A percentile compares a stretch with the other conserved stretches of the same genome.
Evolutionary conservation across 2,797 vertebrate genomes (phyloP).

Genomic region (Lagocephalus sceleratus): DNA sequence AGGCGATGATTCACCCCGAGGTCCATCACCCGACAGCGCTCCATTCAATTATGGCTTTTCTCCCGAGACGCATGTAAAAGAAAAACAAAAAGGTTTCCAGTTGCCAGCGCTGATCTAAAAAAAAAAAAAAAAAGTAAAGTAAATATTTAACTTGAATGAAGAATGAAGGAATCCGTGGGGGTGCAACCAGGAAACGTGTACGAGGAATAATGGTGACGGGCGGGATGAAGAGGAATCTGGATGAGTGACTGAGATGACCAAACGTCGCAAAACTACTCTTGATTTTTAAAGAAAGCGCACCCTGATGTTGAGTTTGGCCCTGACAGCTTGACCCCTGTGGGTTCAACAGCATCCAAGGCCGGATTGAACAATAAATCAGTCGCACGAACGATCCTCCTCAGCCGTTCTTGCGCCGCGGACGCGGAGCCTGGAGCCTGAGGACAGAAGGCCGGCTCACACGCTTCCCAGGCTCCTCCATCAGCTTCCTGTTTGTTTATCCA

Average conservation of each 20-base stretch:
- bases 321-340: constrained; percentile 6
- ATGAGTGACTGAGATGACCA: too few relatives aligned
- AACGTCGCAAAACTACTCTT: not conserved
- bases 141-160: too few relatives aligned
- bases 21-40: not conserved
- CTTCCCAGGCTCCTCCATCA: constrained; percentile 60
- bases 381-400: constrained; percentile 40
- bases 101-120: not conserved
- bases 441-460: constrained; percentile 38
- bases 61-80: not conserved
- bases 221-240: too few relatives aligned
- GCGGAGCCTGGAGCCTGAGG: constrained; percentile 33
- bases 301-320: not conserved
- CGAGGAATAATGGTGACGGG: too few relatives aligned
- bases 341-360: constrained; percentile 7
- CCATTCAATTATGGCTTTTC: constrained; percentile 9
- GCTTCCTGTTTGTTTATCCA: constrained; percentile 67
- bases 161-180: too few relatives aligned
- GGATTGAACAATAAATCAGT: constrained; percentile 31
- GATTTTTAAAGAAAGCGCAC: not conserved
- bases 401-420: constrained; percentile 14
- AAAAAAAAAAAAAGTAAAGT: not conserved
- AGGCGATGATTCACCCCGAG: constrained; percentile 2
- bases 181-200: too few relatives aligned
- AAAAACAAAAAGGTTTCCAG: not conserved